Evolutionary conservation across 1,140 invertebrate genomes (phyloP).

Genomic region (Drosophila nigromelanica): DNA sequence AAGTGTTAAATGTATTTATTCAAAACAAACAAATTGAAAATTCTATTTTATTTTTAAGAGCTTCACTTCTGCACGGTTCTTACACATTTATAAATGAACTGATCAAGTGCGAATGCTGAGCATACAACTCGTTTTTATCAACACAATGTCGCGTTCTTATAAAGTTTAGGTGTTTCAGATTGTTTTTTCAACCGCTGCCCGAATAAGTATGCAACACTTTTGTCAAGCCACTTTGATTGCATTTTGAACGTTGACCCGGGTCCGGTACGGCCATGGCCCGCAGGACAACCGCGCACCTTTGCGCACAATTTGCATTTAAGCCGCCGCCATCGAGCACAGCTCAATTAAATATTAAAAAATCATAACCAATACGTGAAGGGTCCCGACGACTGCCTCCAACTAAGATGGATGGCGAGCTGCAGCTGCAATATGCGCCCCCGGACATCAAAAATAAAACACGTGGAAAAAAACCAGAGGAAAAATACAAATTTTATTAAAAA

Average conservation of each 20-base stretch:
- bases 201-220: slow-evolving; percentile 53
- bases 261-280: neutral
- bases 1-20: too few relatives aligned
- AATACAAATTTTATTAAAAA: slow-evolving; percentile 9
- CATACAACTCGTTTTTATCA: too few relatives aligned
- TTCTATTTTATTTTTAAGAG: too few relatives aligned
- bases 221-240: neutral
- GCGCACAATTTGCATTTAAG: slow-evolving; percentile 75
- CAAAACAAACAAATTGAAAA: too few relatives aligned
- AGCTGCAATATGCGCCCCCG: slow-evolving; percentile 27
- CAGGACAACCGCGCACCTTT: slow-evolving; percentile 70
- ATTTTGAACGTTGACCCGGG: too few relatives aligned
- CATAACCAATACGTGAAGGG: slow-evolving; percentile 54
- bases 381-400: slow-evolving; percentile 16
- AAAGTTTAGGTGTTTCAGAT: too few relatives aligned
- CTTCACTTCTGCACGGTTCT: too few relatives aligned
- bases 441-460: slow-evolving; percentile 13
- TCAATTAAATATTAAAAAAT: slow-evolving; percentile 83
- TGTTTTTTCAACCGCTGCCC: slow-evolving; percentile 17
- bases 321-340: slow-evolving; percentile 51
- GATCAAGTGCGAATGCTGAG: too few relatives aligned
- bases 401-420: slow-evolving; percentile 55
- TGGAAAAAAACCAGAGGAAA: slow-evolving; percentile 7
- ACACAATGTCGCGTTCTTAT: too few relatives aligned
- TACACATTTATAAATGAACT: too few relatives aligned